phyloP scores from a whole-genome alignment of 2,113 vertebrate genomes.

The Sander lucioperca region DNA sequence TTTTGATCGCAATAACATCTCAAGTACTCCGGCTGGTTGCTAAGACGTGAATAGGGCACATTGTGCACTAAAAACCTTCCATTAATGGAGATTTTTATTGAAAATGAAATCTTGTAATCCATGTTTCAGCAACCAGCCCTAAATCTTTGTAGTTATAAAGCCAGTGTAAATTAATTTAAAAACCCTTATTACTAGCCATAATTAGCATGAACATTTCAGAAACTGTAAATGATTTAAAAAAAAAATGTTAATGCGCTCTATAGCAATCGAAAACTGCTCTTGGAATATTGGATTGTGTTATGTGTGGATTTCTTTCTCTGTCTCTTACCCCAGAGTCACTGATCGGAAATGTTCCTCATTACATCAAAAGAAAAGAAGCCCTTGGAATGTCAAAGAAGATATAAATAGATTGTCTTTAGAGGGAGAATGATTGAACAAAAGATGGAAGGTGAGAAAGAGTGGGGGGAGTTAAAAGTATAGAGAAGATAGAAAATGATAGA shows the following conservation, averaged over 20 bases:
- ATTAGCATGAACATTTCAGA: conserved; percentile 84
- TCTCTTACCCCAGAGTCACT: conserved; percentile 40
- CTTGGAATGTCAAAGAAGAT: conserved; percentile 59
- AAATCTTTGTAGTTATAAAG: conserved; percentile 4
- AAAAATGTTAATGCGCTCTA: conserved; percentile 1
- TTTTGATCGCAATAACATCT: not conserved
- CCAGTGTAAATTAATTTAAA: conserved; percentile 71
- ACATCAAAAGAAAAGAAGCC: conserved; percentile 60
- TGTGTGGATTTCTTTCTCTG: conserved; percentile 26
- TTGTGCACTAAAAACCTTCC: not conserved
- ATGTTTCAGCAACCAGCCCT: not conserved
- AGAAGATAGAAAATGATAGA: conserved; percentile 64
- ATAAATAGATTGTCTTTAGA: conserved; percentile 62
- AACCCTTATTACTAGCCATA: conserved; percentile 87
- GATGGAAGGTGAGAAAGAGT: conserved; percentile 55
- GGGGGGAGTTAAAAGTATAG: conserved; percentile 64
- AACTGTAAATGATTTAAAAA: conserved; percentile 13
- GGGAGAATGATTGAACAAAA: conserved; percentile 48
- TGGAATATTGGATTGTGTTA: conserved; percentile 19
- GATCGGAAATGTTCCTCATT: conserved; percentile 66
- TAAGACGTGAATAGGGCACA: not conserved
- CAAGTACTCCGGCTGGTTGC: not conserved
- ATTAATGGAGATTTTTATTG: not conserved
- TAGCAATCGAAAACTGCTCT: conserved; percentile 15
- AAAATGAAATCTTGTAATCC: conserved; percentile 9